Conservation (phyloP, 2,888 invertebrate species). For the Frankliniella intonsa region DNA sequence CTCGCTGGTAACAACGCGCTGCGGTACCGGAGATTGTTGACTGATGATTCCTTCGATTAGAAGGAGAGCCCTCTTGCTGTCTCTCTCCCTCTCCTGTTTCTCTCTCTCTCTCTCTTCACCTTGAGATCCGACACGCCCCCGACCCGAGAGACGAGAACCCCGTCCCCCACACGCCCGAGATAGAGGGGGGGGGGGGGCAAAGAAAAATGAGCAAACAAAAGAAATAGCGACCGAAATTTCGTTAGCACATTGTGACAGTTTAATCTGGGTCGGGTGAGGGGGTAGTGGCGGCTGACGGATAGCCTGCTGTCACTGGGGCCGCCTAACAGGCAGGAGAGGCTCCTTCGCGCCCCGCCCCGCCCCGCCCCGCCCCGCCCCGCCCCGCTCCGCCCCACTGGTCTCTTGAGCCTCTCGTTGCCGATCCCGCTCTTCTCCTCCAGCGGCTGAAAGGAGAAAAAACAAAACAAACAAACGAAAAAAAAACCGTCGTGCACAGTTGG, state of each 20-base stretch:
- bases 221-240: constrained; percentile 24
- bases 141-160: background rate
- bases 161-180: background rate
- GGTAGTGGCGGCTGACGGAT: background rate
- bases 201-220: constrained; percentile 24
- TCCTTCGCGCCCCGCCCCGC: background rate
- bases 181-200: background rate
- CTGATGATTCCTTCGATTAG: too few relatives aligned
- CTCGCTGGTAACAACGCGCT: too few relatives aligned
- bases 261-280: background rate
- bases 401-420: too few relatives aligned
- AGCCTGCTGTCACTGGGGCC: constrained; percentile 17
- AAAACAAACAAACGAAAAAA: too few relatives aligned
- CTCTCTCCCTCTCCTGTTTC: background rate
- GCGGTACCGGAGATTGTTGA: too few relatives aligned
- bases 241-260: constrained; percentile 24
- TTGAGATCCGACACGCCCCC: too few relatives aligned
- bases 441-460: too few relatives aligned
- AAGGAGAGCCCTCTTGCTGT: background rate
- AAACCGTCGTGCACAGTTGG: too few relatives aligned
- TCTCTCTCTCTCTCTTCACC: background rate
- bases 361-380: background rate
- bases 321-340: background rate
- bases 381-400: background rate
- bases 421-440: too few relatives aligned